These are phyloP conservation scores for Loripinus fragilis DNA, from an alignment of 2,888 invertebrate genomes.

Conservation along the genomic window DNA sequence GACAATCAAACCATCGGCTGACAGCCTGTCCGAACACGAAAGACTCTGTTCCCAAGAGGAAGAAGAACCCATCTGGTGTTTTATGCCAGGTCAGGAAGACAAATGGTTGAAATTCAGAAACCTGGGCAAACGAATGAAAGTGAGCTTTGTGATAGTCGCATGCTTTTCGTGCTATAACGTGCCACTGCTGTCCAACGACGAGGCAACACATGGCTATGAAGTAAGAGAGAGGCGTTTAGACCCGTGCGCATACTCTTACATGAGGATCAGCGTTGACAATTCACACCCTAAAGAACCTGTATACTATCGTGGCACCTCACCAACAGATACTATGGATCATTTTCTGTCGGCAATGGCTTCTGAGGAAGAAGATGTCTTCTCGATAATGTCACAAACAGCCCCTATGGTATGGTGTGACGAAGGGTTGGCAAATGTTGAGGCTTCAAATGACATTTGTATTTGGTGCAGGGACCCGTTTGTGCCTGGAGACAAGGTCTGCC, in stretches of 20 bases:
- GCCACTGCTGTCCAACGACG: constrained; percentile 2
- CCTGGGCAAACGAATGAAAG: constrained; percentile 9
- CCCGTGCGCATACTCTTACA: constrained; percentile 15
- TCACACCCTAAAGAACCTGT: constrained; percentile 4
- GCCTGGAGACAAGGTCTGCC: background rate
- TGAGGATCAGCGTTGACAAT: constrained; percentile 3
- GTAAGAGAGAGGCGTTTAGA: constrained; percentile 1
- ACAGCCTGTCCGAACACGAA: background rate
- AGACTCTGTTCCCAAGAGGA: background rate
- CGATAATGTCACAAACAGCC: background rate
- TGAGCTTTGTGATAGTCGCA: constrained; percentile 23
- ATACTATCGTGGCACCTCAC: background rate
- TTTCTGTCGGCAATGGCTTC: constrained; percentile 1
- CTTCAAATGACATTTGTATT: constrained; percentile 4
- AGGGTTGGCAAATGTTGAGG: constrained; percentile 15
- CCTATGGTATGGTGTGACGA: constrained; percentile 14
- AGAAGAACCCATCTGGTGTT: background rate
- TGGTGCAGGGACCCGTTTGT: constrained; percentile 11
- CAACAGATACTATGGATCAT: background rate
- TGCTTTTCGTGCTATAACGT: background rate
- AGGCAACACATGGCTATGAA: background rate
- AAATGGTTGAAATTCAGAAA: constrained; percentile 22
- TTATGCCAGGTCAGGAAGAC: background rate
- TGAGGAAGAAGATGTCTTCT: background rate
- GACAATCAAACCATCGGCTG: background rate